Base-by-base conservation (phyloP, 2,888 invertebrate species). In the Leptarthrus brevirostris region DNA sequence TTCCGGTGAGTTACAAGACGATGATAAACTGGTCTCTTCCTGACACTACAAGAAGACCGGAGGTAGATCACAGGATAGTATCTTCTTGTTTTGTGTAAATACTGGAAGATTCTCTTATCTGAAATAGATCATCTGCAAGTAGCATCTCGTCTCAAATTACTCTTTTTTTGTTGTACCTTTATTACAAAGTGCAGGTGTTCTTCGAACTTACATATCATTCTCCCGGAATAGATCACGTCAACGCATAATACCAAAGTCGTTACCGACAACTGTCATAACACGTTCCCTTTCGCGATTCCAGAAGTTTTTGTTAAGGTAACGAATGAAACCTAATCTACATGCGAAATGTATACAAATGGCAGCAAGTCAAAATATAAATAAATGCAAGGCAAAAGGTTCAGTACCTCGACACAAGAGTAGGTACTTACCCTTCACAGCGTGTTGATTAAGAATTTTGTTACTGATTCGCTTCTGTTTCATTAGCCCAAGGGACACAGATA, bases 331-430 rank as follows among this genome's bases (percentile, higher is more conserved):
- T 24, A 47, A 64, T 64, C 64, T 47, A 47, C 64, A 64, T 24
- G 44, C 44, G 16, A 64, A 64, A 64, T 64, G 64, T 64, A 44
- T 64, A 64, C 64, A 64, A 64, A 44, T 64, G 44, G 64, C 20
- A 47, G 64, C 64, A 64, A 64, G 64, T 24, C 64, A 64, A 22
- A 64, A 64, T 64, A 64, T 40, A 64, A 64, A 64, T 64, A 64
- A 64, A 44, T 16, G 26, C 58, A 16, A 36, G 36, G n/a, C 12
- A 10, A 36, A 40, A 58, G 36, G 36, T 18, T 18, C 34, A 20
- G 58, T 30, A 18, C 18, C 58, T 64, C 8, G 34, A 44, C 22
- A 22, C 64, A 40, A 10, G 24, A 64, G 10, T 16, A 64, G 10
- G 44, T 47, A 14, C 64, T n/a, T n/a, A n/a, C n/a, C 47, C 44